Evolutionary conservation across 2,797 vertebrate genomes (phyloP).

Genomic region (Mormyrops boulengeri): DNA sequence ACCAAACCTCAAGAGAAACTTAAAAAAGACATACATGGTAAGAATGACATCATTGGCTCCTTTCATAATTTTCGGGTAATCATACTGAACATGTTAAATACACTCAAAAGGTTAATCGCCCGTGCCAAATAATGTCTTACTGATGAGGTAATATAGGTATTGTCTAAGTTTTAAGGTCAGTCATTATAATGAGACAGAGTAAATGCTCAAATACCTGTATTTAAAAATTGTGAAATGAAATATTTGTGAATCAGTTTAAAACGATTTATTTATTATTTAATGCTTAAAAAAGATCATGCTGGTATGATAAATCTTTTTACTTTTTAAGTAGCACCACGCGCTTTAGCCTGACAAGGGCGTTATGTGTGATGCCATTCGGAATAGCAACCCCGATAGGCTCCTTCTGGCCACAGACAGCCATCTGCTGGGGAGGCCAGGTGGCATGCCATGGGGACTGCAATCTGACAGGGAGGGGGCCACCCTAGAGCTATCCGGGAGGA

Average conservation of each 20-base stretch:
- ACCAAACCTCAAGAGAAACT: neutral
- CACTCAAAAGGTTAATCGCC: neutral
- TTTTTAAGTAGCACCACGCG: neutral
- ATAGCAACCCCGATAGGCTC: neutral
- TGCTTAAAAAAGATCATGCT: neutral
- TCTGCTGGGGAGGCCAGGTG: slow-evolving; percentile 11
- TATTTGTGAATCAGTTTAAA: neutral
- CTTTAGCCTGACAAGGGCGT: neutral
- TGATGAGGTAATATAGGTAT: neutral
- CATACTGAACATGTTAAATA: neutral
- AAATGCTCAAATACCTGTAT: neutral
- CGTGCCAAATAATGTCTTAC: neutral
- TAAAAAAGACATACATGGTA: neutral
- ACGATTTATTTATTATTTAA: neutral
- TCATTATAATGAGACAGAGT: no score
- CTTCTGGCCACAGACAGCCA: slow-evolving; percentile 16
- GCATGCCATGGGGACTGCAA: neutral
- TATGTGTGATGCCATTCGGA: neutral
- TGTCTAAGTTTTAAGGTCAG: neutral
- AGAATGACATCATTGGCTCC: neutral
- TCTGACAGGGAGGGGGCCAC: neutral
- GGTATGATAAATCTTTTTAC: neutral
- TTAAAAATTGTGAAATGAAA: neutral
- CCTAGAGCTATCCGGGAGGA: slow-evolving; percentile 1
- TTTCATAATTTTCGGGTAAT: neutral